A percentile compares a stretch with the other conserved stretches of the same genome.
These are phyloP conservation scores for Maniola hyperantus DNA, from an alignment of 2,888 invertebrate species.

Conservation along the genomic window DNA sequence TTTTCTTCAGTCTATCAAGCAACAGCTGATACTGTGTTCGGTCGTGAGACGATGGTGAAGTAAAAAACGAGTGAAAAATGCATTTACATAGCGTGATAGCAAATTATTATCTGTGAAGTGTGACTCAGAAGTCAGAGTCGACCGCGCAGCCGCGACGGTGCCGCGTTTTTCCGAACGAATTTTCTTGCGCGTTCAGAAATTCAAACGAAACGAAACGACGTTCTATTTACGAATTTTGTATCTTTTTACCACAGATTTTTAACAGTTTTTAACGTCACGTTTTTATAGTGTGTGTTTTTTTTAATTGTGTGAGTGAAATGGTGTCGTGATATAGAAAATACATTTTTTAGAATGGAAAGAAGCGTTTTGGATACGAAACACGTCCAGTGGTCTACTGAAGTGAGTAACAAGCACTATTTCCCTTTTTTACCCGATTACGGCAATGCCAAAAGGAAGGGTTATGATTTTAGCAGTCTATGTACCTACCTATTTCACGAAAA, in stretches of 20 bases:
- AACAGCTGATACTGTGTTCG: slow-evolving; percentile 59
- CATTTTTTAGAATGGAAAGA: slow-evolving; percentile 70
- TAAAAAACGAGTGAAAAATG: slow-evolving; percentile 51
- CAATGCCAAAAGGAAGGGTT: no score
- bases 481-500: neutral
- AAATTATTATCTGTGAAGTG: slow-evolving; percentile 48
- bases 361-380: slow-evolving; percentile 73
- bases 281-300: slow-evolving; percentile 35
- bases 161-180: slow-evolving; percentile 66
- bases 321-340: slow-evolving; percentile 55
- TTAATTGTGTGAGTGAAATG: slow-evolving; percentile 66
- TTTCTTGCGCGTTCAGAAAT: slow-evolving; percentile 52
- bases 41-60: slow-evolving; percentile 41
- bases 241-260: slow-evolving; percentile 4
- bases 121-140: slow-evolving; percentile 50
- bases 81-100: slow-evolving; percentile 66
- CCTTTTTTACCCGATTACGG: no score
- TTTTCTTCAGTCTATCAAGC: slow-evolving; percentile 59
- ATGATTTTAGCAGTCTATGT: no score
- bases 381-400: slow-evolving; percentile 77
- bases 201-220: slow-evolving; percentile 60
- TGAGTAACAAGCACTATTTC: slow-evolving; percentile 52
- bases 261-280: slow-evolving; percentile 26
- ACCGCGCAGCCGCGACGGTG: slow-evolving; percentile 61
- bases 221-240: slow-evolving; percentile 52